Evolutionary conservation across 1,140 invertebrate genomes (phyloP), one percentile per base, ranked within the genome.

Genomic region (Euwallacea fornicatus): DNA sequence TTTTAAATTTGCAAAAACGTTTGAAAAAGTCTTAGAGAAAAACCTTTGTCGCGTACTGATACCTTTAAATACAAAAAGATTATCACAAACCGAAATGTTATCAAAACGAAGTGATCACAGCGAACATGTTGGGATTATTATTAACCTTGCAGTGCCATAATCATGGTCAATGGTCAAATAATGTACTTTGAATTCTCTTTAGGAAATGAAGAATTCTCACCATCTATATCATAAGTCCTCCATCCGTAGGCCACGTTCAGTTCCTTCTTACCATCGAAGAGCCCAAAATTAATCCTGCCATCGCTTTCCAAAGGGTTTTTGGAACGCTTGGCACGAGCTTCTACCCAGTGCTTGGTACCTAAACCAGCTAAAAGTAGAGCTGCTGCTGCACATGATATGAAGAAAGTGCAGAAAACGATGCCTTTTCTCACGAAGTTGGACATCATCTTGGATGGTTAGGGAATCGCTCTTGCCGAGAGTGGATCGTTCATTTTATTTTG

Each of bases 341-440:
- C 88, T 0, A 95, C 88, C 96, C 96, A 98, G 76, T 93, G 89
- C 75, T 93, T 91, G 0, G 94, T 97, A 0, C 92, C 93, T 66
- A 97, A 82, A 41, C 93, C 91, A 9, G 92, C 91, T 10, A 93
- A 88, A 1, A 96, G 85, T 53, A 97, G 80, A 7, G 90, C 93
- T 60, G 96, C 89, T 65, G 91, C 91, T 59, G 94, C 81, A 78
- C 93, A 90, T 66, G 92, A 92, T 7, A 93, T 88, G 72, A 96
- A 90, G 80, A 97, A 96, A 16, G 94, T 96, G 64, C 92, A 88
- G 77, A 95, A 95, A 47, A 96, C 91, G 82, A 95, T 89, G 21
- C 91, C 90, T 71, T 91, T 83, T 76, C 89, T 89, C 73, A 92
- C 91, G 77, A 92, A 69, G 53, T 70, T 75, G 73, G 47, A 47